Conservation (phyloP, 2,113 vertebrate species). For the human (Homo sapiens) region DNA sequence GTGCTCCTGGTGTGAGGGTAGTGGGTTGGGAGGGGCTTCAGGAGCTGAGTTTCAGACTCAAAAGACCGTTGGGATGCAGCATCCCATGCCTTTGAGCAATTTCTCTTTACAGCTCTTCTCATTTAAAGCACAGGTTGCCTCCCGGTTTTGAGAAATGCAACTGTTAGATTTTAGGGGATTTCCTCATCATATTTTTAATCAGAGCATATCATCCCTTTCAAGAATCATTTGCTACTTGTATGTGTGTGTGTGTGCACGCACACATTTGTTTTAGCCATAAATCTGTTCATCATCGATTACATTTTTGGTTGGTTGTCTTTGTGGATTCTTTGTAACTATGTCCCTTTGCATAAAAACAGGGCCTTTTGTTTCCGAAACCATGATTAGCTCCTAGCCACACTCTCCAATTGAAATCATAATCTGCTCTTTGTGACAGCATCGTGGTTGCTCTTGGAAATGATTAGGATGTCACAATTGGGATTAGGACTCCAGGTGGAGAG, state of each 20-base stretch:
- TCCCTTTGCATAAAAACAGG: conserved; percentile 58
- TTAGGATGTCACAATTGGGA: conserved; percentile 67
- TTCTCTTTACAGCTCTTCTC: neutral
- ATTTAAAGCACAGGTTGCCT: neutral
- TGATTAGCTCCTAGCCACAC: conserved; percentile 70
- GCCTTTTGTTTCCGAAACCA: conserved; percentile 53
- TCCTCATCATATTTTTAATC: conserved; percentile 29
- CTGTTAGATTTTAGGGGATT: conserved; percentile 4
- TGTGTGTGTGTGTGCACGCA: neutral
- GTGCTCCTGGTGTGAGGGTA: no score
- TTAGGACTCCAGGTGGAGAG: conserved; percentile 69
- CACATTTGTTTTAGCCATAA: conserved; percentile 28
- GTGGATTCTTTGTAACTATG: conserved; percentile 37
- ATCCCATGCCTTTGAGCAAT: neutral
- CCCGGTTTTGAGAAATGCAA: neutral
- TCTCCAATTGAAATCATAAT: conserved; percentile 73
- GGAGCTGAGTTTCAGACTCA: neutral
- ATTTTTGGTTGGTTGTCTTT: conserved; percentile 31
- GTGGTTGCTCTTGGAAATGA: conserved; percentile 70
- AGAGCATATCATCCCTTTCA: conserved; percentile 7
- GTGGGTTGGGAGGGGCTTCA: neutral
- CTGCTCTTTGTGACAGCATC: conserved; percentile 71
- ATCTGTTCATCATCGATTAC: conserved; percentile 62
- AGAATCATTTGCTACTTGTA: neutral
- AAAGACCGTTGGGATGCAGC: neutral